phyloP scores from a whole-genome alignment of 2,797 vertebrate genomes.

The Ctenochaetus hawaiiensis region DNA sequence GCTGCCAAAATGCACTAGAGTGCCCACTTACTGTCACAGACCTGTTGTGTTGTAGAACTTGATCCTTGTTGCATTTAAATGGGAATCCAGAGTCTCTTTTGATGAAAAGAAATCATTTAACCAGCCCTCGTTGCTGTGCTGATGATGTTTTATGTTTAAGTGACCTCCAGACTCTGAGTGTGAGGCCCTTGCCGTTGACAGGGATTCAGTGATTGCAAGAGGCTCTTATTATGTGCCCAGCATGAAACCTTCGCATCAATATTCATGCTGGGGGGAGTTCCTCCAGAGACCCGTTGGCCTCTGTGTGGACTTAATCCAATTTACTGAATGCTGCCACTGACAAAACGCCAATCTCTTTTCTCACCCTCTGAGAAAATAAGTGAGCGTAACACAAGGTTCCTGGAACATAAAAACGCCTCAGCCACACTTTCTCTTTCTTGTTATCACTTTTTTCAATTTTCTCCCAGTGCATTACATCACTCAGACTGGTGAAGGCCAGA shows the following conservation, averaged over 20 bases:
- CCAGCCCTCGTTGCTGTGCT: conserved; percentile 34
- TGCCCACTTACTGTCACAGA: conserved; percentile 53
- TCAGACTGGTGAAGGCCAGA: conserved; percentile 40
- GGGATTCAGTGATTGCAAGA: conserved; percentile 52
- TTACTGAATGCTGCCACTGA: conserved; percentile 67
- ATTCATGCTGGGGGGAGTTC: conserved; percentile 66
- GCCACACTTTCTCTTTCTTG: conserved; percentile 16
- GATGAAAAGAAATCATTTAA: conserved; percentile 58
- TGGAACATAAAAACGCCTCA: conserved; percentile 41
- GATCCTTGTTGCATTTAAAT: conserved; percentile 60
- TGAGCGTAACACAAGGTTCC: conserved; percentile 58
- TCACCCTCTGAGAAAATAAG: conserved; percentile 44
- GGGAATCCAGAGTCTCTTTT: conserved; percentile 21
- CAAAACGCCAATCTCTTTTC: conserved; percentile 57
- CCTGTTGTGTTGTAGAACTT: conserved; percentile 50
- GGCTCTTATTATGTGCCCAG: conserved; percentile 66
- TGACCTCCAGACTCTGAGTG: conserved; percentile 54
- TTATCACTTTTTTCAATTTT: conserved; percentile 18
- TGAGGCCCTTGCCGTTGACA: conserved; percentile 44
- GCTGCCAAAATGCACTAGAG: conserved; percentile 58
- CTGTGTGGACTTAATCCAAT: conserved; percentile 78
- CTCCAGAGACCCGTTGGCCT: conserved; percentile 64
- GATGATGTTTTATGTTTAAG: conserved; percentile 56
- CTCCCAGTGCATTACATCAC: conserved; percentile 13
- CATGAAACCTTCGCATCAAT: conserved; percentile 69